These are phyloP conservation scores for Ormyrus nitidulus DNA, from an alignment of 2,888 invertebrate genomes.

Conservation along the genomic window DNA sequence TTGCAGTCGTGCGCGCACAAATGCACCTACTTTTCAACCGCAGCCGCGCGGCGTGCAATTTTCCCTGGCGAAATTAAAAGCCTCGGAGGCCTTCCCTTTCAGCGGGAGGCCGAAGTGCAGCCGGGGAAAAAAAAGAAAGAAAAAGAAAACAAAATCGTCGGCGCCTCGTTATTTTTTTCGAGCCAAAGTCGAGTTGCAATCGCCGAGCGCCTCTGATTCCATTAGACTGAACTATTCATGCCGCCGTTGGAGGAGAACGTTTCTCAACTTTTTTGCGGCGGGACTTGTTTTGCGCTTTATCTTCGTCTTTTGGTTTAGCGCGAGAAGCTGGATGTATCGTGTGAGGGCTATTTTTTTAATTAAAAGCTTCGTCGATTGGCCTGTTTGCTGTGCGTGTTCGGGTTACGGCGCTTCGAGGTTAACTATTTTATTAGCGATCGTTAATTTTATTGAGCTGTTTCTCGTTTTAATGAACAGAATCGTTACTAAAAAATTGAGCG, in stretches of 20 bases:
- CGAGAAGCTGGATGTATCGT: not conserved
- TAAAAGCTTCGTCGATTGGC: no score
- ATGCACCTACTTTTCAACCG: slow-evolving; percentile 10
- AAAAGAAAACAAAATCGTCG: no score
- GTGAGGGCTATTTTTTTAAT: no score
- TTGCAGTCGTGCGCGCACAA: not conserved
- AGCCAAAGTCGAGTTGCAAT: not conserved
- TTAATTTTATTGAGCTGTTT: no score
- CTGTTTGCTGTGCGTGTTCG: no score
- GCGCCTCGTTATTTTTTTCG: not conserved
- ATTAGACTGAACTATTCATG: slow-evolving; percentile 47
- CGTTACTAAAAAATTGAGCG: no score
- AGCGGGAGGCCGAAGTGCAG: not conserved
- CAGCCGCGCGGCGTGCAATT: not conserved
- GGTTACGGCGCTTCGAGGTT: no score
- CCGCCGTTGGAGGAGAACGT: not conserved
- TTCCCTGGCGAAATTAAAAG: slow-evolving; percentile 37
- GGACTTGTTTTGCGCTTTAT: not conserved
- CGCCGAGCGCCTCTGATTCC: slow-evolving; percentile 18
- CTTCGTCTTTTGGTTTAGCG: not conserved
- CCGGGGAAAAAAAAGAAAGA: no score
- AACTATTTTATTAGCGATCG: no score
- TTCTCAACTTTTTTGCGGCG: slow-evolving; percentile 2
- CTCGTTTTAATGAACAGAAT: no score
- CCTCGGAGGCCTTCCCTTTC: slow-evolving; percentile 11